Conservation (phyloP, 2,888 invertebrate species). For the Lasioglossum zephyrum region DNA sequence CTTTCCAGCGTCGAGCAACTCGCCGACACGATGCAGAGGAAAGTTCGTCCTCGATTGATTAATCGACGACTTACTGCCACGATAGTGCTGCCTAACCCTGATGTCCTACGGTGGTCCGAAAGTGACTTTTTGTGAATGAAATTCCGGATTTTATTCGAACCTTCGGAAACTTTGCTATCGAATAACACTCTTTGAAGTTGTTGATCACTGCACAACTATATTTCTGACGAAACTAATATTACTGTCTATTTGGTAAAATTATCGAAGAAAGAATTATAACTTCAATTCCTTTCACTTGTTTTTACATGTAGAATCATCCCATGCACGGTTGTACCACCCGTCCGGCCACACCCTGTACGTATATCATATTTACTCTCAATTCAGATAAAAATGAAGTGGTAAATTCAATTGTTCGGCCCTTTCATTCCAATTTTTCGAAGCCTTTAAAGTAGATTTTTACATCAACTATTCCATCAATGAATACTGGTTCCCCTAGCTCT, state of each 20-base stretch:
- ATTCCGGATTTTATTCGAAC: not conserved
- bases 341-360: too few relatives aligned
- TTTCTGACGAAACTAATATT: not conserved
- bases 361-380: not conserved
- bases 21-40: not conserved
- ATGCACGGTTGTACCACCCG: too few relatives aligned
- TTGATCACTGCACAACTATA: not conserved
- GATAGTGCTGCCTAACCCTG: not conserved
- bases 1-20: not conserved
- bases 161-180: not conserved
- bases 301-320: too few relatives aligned
- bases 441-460: not conserved
- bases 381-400: not conserved
- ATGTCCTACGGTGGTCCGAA: not conserved
- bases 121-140: not conserved
- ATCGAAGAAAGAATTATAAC: not conserved
- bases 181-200: not conserved
- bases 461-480: not conserved
- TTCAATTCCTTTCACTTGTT: too few relatives aligned
- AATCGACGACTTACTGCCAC: not conserved
- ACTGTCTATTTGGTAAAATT: not conserved
- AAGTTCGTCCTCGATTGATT: not conserved
- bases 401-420: not conserved
- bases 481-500: not conserved
- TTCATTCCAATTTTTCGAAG: not conserved